Base-by-base conservation (phyloP, 2,888 invertebrate genomes). In the Acanthosepion pharaonis region DNA sequence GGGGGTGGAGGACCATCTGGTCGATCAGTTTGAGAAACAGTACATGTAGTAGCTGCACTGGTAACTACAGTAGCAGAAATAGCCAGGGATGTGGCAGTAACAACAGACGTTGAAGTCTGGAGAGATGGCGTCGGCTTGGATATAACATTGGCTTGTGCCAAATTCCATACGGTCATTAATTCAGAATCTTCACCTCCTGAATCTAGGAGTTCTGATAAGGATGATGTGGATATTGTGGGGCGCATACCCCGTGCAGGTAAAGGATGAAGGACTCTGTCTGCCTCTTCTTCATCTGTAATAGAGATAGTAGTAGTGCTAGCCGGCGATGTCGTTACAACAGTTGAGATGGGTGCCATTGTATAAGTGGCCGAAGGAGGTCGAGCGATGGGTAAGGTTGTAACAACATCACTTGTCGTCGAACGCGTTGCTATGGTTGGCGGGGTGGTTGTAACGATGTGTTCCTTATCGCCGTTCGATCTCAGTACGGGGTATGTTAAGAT, bases 181-280 rank as follows among this genome's bases (percentile, higher is more conserved):
- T 93, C 93, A 59, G 94, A 48, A 33, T 94, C 94, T 42, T 55
- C 55, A 59, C 64, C 64, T 55, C 59, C 94, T 48, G 94, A 64
- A 59, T 94, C 94, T 25, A 94, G 18, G 59, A 94, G 64, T 48
- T 55, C 55, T 5, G 94, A 94, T 55, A 94, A 48, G 28, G 94
- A 94, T 64, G 94, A 94, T 33, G 94, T 94, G 33, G 94, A 94
- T 94, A 94, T 94, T n/a, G 94, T 94, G 42, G 94, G 59, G 55
- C 94, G 94, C 64, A 94, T 94, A 48, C 94, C 64, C 33, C 64
- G 28, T 55, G 59, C 53, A 3, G 94, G 94, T 64, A 64, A 64
- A n/a, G 93, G 93, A 51, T 93, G 53, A 49, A 93, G 49, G 23
- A 94, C 59, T 48, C 94, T 48, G 59, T 64, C 94, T 15, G 53